A percentile compares a stretch with the other conserved stretches of the same genome.
Evolutionary conservation across 2,113 vertebrate species (phyloP).

Genomic region (Phrynocephalus versicolor): DNA sequence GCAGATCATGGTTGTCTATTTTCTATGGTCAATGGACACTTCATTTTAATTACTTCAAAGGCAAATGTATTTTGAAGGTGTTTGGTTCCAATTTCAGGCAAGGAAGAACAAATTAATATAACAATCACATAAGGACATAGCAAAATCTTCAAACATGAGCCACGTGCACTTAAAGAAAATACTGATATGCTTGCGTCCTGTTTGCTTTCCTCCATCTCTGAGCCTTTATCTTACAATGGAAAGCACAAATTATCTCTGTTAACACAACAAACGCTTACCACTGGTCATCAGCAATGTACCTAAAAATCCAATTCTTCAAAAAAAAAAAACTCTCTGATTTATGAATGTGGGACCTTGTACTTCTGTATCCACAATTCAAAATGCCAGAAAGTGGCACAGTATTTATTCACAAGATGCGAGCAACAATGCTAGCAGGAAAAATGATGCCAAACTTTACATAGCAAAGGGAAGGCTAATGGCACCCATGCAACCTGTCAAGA

Average conservation of each 20-base stretch:
- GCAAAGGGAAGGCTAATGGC: too few species aligned
- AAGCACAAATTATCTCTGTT: slow-evolving; percentile 33
- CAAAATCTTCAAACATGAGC: slow-evolving; percentile 27
- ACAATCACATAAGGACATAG: slow-evolving; percentile 37
- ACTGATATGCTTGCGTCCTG: neutral
- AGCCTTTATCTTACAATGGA: slow-evolving; percentile 20
- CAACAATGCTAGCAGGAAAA: too few species aligned
- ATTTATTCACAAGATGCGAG: too few species aligned
- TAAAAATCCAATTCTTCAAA: neutral
- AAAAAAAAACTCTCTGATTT: too few species aligned
- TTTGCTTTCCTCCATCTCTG: slow-evolving; percentile 35
- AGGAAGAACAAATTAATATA: slow-evolving; percentile 64
- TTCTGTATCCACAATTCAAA: too few species aligned
- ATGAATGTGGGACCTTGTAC: too few species aligned
- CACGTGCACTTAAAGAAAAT: neutral
- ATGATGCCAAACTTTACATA: too few species aligned
- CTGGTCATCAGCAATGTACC: slow-evolving; percentile 20
- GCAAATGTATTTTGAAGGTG: slow-evolving; percentile 51
- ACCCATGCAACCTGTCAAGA: too few species aligned
- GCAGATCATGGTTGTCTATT: slow-evolving; percentile 46
- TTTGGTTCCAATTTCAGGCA: slow-evolving; percentile 54
- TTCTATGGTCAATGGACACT: slow-evolving; percentile 55
- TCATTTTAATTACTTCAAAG: slow-evolving; percentile 69
- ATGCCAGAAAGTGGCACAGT: too few species aligned
- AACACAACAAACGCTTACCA: slow-evolving; percentile 30